Conservation (phyloP, 2,797 vertebrate genomes). For the Enteromius treurensis region DNA sequence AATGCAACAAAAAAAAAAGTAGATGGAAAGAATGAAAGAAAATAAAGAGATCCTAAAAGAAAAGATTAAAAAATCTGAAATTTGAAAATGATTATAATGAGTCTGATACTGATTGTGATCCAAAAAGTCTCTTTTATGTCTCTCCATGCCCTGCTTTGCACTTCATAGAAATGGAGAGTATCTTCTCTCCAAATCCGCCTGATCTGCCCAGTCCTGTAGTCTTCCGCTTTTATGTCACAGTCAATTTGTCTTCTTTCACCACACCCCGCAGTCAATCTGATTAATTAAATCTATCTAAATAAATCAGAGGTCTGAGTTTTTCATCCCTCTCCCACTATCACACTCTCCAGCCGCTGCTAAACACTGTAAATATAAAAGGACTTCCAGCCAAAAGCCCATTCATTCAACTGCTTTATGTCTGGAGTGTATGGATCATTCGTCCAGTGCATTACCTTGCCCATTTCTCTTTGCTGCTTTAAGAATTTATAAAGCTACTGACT, state of each 20-base stretch:
- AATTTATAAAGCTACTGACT: constrained; percentile 12
- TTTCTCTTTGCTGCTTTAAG: constrained; percentile 27
- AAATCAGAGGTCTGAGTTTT: constrained; percentile 52
- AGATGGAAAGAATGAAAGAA: not conserved
- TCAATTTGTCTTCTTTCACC: constrained; percentile 50
- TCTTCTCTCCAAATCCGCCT: constrained; percentile 43
- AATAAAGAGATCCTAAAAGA: not conserved
- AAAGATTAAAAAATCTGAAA: not conserved
- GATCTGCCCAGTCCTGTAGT: not conserved
- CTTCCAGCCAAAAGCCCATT: constrained; percentile 33
- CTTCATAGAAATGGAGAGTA: constrained; percentile 40
- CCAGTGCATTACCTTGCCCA: constrained; percentile 32
- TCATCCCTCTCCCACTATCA: constrained; percentile 30
- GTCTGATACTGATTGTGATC: not conserved
- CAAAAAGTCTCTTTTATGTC: not conserved
- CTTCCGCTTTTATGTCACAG: constrained; percentile 52
- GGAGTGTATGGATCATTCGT: constrained; percentile 22
- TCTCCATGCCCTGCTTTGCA: not conserved
- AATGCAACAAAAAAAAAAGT: not conserved
- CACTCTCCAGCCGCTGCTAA: constrained; percentile 33
- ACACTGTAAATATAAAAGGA: constrained; percentile 54
- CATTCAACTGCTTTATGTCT: constrained; percentile 42
- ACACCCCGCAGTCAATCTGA: constrained; percentile 60
- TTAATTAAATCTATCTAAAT: constrained; percentile 60
- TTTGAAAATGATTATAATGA: not conserved